Evolutionary conservation across 2,113 vertebrate species (phyloP).

Genomic region (Chionomys nivalis): DNA sequence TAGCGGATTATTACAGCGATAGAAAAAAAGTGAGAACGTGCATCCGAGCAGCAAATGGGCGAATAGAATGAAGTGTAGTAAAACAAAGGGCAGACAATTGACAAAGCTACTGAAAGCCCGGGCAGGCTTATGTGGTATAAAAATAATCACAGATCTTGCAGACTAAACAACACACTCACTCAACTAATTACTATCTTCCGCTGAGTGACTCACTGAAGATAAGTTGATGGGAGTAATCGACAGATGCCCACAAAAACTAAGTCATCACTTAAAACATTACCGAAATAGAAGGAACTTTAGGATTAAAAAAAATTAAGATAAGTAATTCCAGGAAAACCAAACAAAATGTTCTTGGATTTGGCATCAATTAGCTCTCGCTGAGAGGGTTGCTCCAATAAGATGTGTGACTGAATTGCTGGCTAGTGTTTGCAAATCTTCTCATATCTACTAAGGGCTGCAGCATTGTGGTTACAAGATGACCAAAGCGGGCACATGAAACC

Average conservation of each 20-base stretch:
- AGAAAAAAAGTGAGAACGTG: constrained; percentile 58
- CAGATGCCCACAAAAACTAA: constrained; percentile 71
- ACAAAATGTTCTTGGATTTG: constrained; percentile 64
- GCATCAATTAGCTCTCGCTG: constrained; percentile 47
- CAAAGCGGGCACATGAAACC: constrained; percentile 1
- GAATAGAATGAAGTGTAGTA: constrained; percentile 51
- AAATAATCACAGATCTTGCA: constrained; percentile 74
- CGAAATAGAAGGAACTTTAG: constrained; percentile 65
- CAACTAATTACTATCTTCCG: constrained; percentile 72
- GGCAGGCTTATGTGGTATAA: constrained; percentile 57
- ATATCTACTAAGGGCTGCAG: not conserved
- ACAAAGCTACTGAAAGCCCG: constrained; percentile 50
- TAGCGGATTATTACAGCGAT: constrained; percentile 25
- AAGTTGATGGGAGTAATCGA: constrained; percentile 73
- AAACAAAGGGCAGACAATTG: constrained; percentile 76
- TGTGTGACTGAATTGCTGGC: constrained; percentile 60
- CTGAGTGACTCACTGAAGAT: constrained; percentile 66
- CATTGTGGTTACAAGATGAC: not conserved
- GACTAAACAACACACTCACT: constrained; percentile 78
- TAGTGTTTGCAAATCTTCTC: constrained; percentile 43
- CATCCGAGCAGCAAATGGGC: constrained; percentile 20
- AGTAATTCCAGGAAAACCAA: constrained; percentile 74
- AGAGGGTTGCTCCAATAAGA: constrained; percentile 45
- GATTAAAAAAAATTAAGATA: constrained; percentile 74
- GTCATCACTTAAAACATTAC: constrained; percentile 59